These are phyloP conservation scores for Dinomys branickii DNA, from an alignment of 2,113 vertebrate species.

Conservation along the genomic window DNA sequence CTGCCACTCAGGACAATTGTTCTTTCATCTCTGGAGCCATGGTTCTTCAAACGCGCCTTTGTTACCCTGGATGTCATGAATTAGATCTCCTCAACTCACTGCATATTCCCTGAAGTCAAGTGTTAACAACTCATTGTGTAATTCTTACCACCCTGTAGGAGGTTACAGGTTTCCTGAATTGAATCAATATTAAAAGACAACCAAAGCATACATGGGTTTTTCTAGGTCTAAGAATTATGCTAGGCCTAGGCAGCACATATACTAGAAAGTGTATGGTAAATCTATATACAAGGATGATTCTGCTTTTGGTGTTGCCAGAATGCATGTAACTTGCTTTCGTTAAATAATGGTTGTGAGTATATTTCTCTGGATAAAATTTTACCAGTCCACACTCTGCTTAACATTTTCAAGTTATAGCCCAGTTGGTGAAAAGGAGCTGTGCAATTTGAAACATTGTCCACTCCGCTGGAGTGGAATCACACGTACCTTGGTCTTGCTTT, in stretches of 20 bases:
- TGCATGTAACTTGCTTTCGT: slow-evolving; percentile 33
- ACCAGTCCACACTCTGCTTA: not conserved
- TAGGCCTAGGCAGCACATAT: not conserved
- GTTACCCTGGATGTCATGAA: not conserved
- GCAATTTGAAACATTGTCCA: slow-evolving; percentile 40
- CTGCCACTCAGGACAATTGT: not conserved
- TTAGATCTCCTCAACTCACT: not conserved
- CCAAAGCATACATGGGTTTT: not conserved
- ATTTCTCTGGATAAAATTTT: slow-evolving; percentile 60
- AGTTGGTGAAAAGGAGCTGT: slow-evolving; percentile 27
- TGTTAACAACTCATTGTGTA: not conserved
- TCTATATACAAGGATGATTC: not conserved
- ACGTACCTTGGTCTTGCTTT: slow-evolving; percentile 15
- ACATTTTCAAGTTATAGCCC: not conserved
- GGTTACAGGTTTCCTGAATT: not conserved
- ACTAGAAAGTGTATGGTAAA: not conserved
- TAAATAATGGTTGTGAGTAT: slow-evolving; percentile 41
- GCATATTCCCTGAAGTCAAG: not conserved
- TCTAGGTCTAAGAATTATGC: not conserved
- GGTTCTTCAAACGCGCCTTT: slow-evolving; percentile 7
- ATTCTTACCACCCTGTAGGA: not conserved
- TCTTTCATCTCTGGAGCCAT: not conserved
- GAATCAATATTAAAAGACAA: slow-evolving; percentile 43
- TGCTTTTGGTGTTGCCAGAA: slow-evolving; percentile 53
- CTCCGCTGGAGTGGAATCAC: not conserved